Percentiles rank a stretch among this genome's conserved stretches.
Evolutionary conservation across 1,140 invertebrate genomes (phyloP).

Genomic region (Aphelinus certus): DNA sequence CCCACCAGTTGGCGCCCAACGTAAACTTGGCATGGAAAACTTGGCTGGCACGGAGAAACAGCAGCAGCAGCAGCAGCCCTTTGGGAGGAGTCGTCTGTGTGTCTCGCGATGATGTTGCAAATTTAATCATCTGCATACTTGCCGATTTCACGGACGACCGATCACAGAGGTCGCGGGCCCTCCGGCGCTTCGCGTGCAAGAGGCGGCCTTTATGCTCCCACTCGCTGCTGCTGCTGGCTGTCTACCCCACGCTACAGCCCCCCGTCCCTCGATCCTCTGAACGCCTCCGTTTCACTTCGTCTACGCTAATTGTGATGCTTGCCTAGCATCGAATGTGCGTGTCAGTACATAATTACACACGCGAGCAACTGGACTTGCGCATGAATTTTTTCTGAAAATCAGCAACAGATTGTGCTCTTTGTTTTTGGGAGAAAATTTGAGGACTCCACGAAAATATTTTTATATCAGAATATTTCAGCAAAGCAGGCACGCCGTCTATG

Average conservation of each 20-base stretch:
- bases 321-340: too few relatives aligned
- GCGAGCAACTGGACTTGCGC: too few relatives aligned
- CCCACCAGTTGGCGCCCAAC: not conserved
- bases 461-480: too few relatives aligned
- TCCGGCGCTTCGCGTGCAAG: slow-evolving; percentile 27
- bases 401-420: too few relatives aligned
- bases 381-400: too few relatives aligned
- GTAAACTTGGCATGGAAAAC: not conserved
- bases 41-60: too few relatives aligned
- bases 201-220: not conserved
- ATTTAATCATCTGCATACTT: slow-evolving; percentile 70
- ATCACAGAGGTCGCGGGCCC: slow-evolving; percentile 60
- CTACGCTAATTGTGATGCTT: slow-evolving; percentile 20
- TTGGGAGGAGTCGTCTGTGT: slow-evolving; percentile 12
- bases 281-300: slow-evolving; percentile 11
- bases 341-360: too few relatives aligned
- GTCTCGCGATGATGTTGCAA: slow-evolving; percentile 65
- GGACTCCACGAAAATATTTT: too few relatives aligned
- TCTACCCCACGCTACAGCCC: not conserved
- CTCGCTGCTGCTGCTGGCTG: not conserved
- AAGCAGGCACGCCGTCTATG: too few relatives aligned
- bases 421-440: too few relatives aligned
- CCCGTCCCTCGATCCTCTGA: too few relatives aligned
- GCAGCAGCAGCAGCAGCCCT: not conserved
- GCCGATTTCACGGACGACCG: slow-evolving; percentile 65